phyloP scores from a whole-genome alignment of 2,113 vertebrate genomes.

The Pardalotus punctatus region DNA sequence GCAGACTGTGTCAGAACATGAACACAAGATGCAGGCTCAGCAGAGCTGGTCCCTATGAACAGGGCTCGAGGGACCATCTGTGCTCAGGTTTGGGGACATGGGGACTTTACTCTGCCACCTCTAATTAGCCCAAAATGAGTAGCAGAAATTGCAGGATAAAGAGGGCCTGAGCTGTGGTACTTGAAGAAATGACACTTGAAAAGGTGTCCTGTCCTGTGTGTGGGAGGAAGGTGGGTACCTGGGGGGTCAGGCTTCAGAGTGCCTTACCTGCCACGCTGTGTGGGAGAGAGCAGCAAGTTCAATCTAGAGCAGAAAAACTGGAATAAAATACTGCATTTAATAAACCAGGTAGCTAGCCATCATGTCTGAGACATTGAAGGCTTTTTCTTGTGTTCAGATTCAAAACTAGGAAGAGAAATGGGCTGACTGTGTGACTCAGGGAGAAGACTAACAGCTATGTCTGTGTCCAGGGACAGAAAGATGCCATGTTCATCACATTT shows the following conservation, averaged over 20 bases:
- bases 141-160: neutral
- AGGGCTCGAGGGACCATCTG: neutral
- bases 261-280: rapidly evolving
- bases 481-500: neutral
- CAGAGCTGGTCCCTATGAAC: neutral
- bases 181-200: neutral
- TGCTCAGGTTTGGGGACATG: rapidly evolving
- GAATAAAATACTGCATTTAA: neutral
- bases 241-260: neutral
- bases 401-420: neutral
- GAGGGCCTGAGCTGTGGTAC: neutral
- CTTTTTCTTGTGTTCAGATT: neutral
- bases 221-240: neutral
- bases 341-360: neutral
- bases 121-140: neutral
- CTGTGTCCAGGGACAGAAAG: neutral
- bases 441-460: neutral
- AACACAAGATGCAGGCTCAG: neutral
- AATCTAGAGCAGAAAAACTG: neutral
- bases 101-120: neutral
- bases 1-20: neutral
- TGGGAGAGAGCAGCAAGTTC: neutral
- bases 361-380: neutral
- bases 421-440: neutral
- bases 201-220: neutral